A percentile compares a stretch with the other conserved stretches of the same genome.
These are phyloP conservation scores for Drosophila ambigua DNA, from an alignment of 1,140 invertebrate species.

Conservation along the genomic window DNA sequence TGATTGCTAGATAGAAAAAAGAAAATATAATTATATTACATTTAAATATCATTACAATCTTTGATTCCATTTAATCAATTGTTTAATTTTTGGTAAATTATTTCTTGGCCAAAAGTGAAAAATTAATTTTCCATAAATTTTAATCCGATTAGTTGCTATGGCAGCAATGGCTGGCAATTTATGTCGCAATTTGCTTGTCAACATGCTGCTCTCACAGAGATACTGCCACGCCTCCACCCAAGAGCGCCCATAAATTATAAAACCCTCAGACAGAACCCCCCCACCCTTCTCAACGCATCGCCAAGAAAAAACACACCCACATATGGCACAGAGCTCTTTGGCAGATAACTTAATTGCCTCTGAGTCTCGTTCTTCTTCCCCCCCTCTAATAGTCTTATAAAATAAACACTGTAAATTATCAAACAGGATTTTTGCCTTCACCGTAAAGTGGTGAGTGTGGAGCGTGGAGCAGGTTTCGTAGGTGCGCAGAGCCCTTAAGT, in stretches of 20 bases:
- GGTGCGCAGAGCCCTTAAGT: too few relatives aligned
- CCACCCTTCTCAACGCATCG: too few relatives aligned
- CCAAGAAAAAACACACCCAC: neutral
- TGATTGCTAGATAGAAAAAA: too few relatives aligned
- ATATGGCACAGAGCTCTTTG: neutral
- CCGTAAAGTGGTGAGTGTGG: too few relatives aligned
- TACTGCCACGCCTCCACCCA: slow-evolving; percentile 7
- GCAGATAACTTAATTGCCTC: slow-evolving; percentile 52
- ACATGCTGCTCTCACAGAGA: slow-evolving; percentile 43
- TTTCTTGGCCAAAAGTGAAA: slow-evolving; percentile 12
- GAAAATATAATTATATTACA: too few relatives aligned
- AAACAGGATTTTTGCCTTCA: slow-evolving; percentile 1
- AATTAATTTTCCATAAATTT: slow-evolving; percentile 43
- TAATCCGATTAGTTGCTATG: slow-evolving; percentile 29
- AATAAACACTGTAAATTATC: slow-evolving; percentile 58
- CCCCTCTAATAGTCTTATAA: slow-evolving; percentile 48
- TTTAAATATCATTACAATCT: too few relatives aligned
- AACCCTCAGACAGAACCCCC: neutral
- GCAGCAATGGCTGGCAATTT: slow-evolving; percentile 10
- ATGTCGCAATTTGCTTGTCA: slow-evolving; percentile 53
- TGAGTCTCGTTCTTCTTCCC: slow-evolving; percentile 23
- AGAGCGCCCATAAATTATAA: slow-evolving; percentile 47
- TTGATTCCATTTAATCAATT: neutral
- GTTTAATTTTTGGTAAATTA: too few relatives aligned
- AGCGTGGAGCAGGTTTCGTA: too few relatives aligned